Base-by-base conservation (phyloP, 1,140 invertebrate genomes). In the Zaprionus inermis region DNA sequence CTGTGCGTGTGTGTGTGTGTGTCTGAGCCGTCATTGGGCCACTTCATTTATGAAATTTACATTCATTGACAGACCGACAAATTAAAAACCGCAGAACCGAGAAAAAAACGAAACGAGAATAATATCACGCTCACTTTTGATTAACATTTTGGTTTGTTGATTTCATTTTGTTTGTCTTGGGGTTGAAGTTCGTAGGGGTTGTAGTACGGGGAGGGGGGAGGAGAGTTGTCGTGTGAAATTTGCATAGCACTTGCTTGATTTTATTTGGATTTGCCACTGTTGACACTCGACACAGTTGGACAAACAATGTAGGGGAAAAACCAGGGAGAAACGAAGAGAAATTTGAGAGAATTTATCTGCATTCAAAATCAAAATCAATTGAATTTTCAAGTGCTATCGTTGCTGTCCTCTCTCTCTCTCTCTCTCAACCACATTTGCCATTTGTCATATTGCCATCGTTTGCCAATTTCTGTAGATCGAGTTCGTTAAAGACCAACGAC, bases 1-100 rank as follows among this genome's bases (percentile, higher is more conserved):
- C 51, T 44, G 34, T 38, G 14, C 28, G 22, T 34, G 16, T 54
- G 46, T 60, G 18, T 46, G 49, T 16, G 16, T 14, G 54, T 73
- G 68, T 69, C 55, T 46, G 36, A 68, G 16, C 81, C 67, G 64
- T 74, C 65, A 70, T 28, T 69, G 10, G 20, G n/a, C 56, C 59
- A 84, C 80, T 82, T 82, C 80, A 83, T 82, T 82, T 82, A 86
- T 81, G 74, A 81, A 81, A 84, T 86, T 84, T 78, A 81, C 82
- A 84, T 84, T 81, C 73, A 86, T 63, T 86, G 82, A 75, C 78
- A 81, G 74, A 24, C 41, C 51, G 66, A 70, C 70, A 56, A 73
- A 68, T 73, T 69, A 73, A 69, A 44, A 44, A 44, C 38, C 38
- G n/a, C 38, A 44, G 9, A n/a, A 38, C 14, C 5, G 3, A 36